Base-by-base conservation (phyloP, 2,888 invertebrate species). In the Andricus curvator region DNA sequence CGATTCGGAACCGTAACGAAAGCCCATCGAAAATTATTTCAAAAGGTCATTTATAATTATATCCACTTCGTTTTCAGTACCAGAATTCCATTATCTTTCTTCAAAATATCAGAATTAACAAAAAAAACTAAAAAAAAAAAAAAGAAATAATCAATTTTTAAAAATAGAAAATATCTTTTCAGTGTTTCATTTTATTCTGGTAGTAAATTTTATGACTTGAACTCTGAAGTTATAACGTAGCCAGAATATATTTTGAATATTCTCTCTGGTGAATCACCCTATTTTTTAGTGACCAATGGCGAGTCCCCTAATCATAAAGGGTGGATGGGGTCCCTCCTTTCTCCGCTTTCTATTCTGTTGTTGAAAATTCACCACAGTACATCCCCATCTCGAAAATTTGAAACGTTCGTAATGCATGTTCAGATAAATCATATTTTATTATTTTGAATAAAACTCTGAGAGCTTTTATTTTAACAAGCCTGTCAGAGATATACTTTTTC, bases 231-330 rank as follows among this genome's bases (percentile, higher is more conserved):
- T 70, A 48, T 48, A 68, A 70, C 51, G 51, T 37, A 74, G 33
- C 56, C 51, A 51, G 70, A 22, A 25, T 22, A 74, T 74, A 51
- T 74, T 74, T 74, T 74, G 74, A 74, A 74, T 74, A 74, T 74
- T 74, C 74, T 74, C 74, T 13, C 33, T 74, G 74, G 74, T 33
- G 51, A 37, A 56, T 60, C 56, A 74, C 74, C 74, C 74, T 60
- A 56, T 51, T 56, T 74, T 74, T 74, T 74, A 74, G 74, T 74
- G 74, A 74, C 74, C 74, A 74, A 74, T 51, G 74, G 74, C 56
- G 74, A 74, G 48, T 56, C 33, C 74, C 74, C 74, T 56, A 56
- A 74, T 56, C 37, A 74, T 37, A 74, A 56, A 74, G 74, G 74
- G 74, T 74, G 37, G 56, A 74, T 22, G 48, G 74, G 33, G 51